Base-by-base conservation (phyloP, 2,888 invertebrate species). In the Platynereis dumerilii region DNA sequence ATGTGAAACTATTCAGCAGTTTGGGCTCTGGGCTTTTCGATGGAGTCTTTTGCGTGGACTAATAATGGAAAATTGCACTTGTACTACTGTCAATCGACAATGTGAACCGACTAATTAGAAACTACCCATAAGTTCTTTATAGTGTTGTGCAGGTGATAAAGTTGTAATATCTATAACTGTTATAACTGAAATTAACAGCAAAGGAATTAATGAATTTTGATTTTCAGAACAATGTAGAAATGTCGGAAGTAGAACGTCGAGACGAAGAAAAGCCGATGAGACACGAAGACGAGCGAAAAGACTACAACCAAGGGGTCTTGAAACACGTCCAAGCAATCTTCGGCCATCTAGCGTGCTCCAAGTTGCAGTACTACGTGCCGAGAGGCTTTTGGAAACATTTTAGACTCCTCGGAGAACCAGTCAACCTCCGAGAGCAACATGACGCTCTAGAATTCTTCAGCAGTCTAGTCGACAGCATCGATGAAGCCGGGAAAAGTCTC, bases 361-460 rank as follows among this genome's bases (percentile, higher is more conserved):
- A 96, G 80, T 87, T 96, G 64, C 97, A 98, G 87, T 97, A 94
- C 87, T 97, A 97, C 86, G 91, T 96, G 77, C 98, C 98, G n/a
- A 90, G 92, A 78, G 96, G 96, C 59, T 89, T 98, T 74, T 98
- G 97, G 97, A 93, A 93, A 80, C 95, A 96, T 87, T 98, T 98
- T 86, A 93, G 94, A 83, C 87, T 95, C 74, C 93, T 92, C 89
- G 96, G 96, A 24, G 96, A 97, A 86, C 95, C 96, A 29, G 96
- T 98, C 17, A 98, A 98, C 86, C 88, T 98, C 74, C 88, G 97
- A 61, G 98, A 98, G 83, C 98, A 98, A 84, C 98, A 98, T 85
- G 98, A 98, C 85, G 98, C 98, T 0, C 92, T 97, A 39, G 98
- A 98, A 85, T 98, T 98, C 87, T 97, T 96, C 84, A 97, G 96